These are phyloP conservation scores for Drosophila demipolita DNA, from an alignment of 2,888 invertebrate species.

Conservation along the genomic window DNA sequence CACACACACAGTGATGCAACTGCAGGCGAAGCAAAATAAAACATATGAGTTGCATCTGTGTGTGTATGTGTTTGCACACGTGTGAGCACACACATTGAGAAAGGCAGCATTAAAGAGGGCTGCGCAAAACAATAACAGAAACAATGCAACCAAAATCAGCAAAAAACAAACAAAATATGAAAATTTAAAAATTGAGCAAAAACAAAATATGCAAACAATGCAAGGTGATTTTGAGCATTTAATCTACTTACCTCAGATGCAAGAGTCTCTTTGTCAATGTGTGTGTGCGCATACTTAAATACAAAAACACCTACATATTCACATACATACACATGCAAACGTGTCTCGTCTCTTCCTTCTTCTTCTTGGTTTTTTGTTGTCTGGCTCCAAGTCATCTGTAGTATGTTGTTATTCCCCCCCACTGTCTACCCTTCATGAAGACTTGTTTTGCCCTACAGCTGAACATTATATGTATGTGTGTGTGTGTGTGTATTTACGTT, in stretches of 20 bases:
- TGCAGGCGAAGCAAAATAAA: conserved; percentile 51
- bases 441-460: conserved; percentile 52
- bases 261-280: background rate
- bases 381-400: conserved; percentile 42
- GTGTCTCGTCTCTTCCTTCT: conserved; percentile 35
- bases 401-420: conserved; percentile 7
- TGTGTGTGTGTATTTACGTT: conserved; percentile 8
- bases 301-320: conserved; percentile 21
- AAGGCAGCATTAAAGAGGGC: conserved; percentile 50
- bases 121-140: conserved; percentile 56
- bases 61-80: conserved; percentile 23
- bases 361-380: conserved; percentile 44
- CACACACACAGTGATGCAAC: conserved; percentile 56
- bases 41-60: conserved; percentile 1
- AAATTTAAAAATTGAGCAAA: conserved; percentile 12
- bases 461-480: conserved; percentile 16
- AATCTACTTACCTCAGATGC: conserved; percentile 54
- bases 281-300: conserved; percentile 24
- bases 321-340: conserved; percentile 16
- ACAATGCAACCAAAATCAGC: conserved; percentile 42
- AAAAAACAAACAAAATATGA: conserved; percentile 35
- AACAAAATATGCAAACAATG: conserved; percentile 45
- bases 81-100: conserved; percentile 37
- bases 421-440: conserved; percentile 13
- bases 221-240: conserved; percentile 60